These are phyloP conservation scores for Heliconius hermathena DNA, from an alignment of 1,140 invertebrate genomes.

Conservation along the genomic window DNA sequence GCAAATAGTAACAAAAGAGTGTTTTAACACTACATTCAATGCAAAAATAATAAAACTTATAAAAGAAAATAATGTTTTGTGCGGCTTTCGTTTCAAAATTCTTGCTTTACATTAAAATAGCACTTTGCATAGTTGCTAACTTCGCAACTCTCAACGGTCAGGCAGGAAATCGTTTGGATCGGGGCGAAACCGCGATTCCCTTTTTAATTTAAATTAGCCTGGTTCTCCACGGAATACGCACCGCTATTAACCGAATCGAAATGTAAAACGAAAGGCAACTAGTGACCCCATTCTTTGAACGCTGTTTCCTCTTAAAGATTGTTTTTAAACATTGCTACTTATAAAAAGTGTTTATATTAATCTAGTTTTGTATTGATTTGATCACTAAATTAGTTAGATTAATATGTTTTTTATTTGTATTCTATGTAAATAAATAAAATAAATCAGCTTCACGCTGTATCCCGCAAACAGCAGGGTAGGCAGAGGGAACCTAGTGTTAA, in stretches of 20 bases:
- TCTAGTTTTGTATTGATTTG: not conserved
- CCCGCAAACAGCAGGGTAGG: no score
- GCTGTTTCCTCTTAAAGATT: not conserved
- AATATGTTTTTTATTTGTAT: no score
- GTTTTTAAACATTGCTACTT: not conserved
- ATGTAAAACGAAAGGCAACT: not conserved
- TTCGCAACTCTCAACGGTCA: not conserved
- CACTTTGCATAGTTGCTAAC: conserved; percentile 22
- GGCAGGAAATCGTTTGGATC: not conserved
- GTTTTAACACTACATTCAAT: no score
- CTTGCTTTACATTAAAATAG: not conserved
- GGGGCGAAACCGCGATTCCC: conserved; percentile 1
- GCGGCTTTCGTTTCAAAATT: not conserved
- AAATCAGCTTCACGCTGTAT: no score
- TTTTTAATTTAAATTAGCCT: conserved; percentile 22
- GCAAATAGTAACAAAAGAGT: no score
- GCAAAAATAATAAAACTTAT: not conserved
- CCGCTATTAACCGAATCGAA: conserved; percentile 1
- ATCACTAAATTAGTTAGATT: not conserved
- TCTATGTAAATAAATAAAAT: no score
- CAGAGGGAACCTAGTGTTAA: no score
- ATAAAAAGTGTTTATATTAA: not conserved
- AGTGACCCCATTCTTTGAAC: not conserved
- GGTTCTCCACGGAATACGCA: not conserved
- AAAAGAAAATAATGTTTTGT: not conserved